Evolutionary conservation across 1,140 invertebrate genomes (phyloP).

Genomic region (Saxidomus purpurata): DNA sequence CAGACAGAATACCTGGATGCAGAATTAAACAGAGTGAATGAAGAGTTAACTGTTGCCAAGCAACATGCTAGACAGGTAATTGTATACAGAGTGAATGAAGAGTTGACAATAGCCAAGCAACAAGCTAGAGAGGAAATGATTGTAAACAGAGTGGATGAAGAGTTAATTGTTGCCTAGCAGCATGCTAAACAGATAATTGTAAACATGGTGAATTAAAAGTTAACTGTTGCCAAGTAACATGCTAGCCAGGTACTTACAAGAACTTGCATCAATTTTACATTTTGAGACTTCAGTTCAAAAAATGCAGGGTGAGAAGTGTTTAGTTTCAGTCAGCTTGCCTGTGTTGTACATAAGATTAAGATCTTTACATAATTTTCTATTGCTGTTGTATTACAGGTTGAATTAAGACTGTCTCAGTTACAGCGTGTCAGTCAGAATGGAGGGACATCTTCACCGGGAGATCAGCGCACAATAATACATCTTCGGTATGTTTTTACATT

Average conservation of each 20-base stretch:
- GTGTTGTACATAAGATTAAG: too few species aligned
- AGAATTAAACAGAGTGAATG: constrained; percentile 87
- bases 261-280: too few species aligned
- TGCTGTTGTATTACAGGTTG: constrained; percentile 28
- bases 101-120: constrained; percentile 24
- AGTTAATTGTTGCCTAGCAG: too few species aligned
- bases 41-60: constrained; percentile 54
- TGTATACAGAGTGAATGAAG: constrained; percentile 83
- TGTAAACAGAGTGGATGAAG: background rate
- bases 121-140: constrained; percentile 63
- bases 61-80: constrained; percentile 66
- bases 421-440: constrained; percentile 18
- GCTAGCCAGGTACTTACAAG: constrained; percentile 67
- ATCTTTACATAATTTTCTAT: too few species aligned
- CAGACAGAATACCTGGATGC: constrained; percentile 90
- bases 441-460: background rate
- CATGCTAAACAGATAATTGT: too few species aligned
- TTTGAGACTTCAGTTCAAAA: too few species aligned
- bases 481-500: constrained; percentile 4
- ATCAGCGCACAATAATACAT: constrained; percentile 25
- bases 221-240: constrained; percentile 23
- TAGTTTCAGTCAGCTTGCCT: too few species aligned
- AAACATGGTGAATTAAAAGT: constrained; percentile 78
- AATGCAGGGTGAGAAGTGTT: too few species aligned
- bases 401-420: constrained; percentile 17